Evolutionary conservation across 2,888 invertebrate genomes (phyloP), one percentile per base, ranked within the genome.

Genomic region (Sipha maydis): DNA sequence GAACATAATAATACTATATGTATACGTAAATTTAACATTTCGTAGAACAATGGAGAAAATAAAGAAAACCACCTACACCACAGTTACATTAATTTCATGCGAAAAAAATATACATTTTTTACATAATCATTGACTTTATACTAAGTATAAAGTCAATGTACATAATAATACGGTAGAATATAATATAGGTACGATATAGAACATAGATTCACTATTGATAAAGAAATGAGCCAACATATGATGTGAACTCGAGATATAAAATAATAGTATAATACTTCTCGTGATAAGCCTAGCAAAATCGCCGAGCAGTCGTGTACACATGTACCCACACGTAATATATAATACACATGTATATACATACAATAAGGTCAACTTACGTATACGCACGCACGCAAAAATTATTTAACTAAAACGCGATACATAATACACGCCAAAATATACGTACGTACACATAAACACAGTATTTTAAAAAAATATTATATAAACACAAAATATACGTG

Each of bases 141-240:
- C n/a, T n/a, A n/a, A n/a, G n/a, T n/a, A n/a, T n/a, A n/a, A n/a
- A n/a, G n/a, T n/a, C 25, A 54, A 54, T 25, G 25, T 67, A 69
- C 67, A 3, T 69, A 48, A 69, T 69, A 28, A n/a, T 28, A 48
- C 48, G 48, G 28, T 69, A 3, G 28, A n/a, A 69, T 69, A 28
- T 28, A n/a, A 80, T 67, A 41, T 21, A 25, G 25, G 31, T 48
- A 31, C 14, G n/a, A 28, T 61, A 34, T 56, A 56, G n/a, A 79
- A 8, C 38, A 38, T n/a, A 67, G 80, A 80, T 80, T 61, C 38
- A 11, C 48, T 69, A 69, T 82, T 69, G 82, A 82, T 82, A 71
- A 82, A 73, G 17, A 71, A 83, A 71, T 14, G 67, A 67, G 48
- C 69, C 31, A 31, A 48, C 48, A 41, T 61, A 19, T 31, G 83